Base-by-base conservation (phyloP, 64 coral and sea anemone species). In the Pachyseris speciosa region DNA sequence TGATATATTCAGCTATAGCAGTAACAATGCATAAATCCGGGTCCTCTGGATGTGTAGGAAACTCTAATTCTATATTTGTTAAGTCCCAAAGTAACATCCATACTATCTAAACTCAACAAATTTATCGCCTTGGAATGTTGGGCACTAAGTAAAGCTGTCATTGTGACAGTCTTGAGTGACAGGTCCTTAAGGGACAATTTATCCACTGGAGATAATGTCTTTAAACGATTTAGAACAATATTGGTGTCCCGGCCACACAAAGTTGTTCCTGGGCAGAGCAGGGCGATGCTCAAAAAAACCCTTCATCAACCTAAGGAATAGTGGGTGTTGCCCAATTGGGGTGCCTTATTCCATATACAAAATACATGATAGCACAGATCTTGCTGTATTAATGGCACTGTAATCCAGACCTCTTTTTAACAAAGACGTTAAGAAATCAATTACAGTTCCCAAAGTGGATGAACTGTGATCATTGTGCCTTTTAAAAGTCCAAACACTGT, bases 401-500 rank as follows among this genome's bases (percentile, higher is more conserved):
- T 83, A 83, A 37, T 31, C 78, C 33, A 83, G 22, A 61, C 60
- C 41, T 63, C 36, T 70, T 17, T 31, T 61, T 5, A 64, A 64
- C 55, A 83, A 13, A 61, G 51, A 64, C 0, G 78, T 83, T 38
- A 83, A 83, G 53, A 83, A 83, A 36, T 59, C 76, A 83, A 83
- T 83, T n/a, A 83, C 50, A 83, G 55, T 59, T 83, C 78, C 55
- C 57, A 83, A 32, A 64, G 11, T 83, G 49, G 76, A 29, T 34
- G 25, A 30, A 47, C 49, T 58, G n/a, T 80, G 15, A 80, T 58
- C 55, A 0, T 55, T 5, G 29, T 48, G 25, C 49, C 76, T 80
- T 59, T 80, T 58, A 57, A 76, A 76, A 76, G 7, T 76, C 72
- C 19, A 57, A 13, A 42, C 76, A 80, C 9, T 80, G 76, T 80